Evolutionary conservation across 2,888 invertebrate genomes (phyloP).

Genomic region (Erpobdella octoculata): DNA sequence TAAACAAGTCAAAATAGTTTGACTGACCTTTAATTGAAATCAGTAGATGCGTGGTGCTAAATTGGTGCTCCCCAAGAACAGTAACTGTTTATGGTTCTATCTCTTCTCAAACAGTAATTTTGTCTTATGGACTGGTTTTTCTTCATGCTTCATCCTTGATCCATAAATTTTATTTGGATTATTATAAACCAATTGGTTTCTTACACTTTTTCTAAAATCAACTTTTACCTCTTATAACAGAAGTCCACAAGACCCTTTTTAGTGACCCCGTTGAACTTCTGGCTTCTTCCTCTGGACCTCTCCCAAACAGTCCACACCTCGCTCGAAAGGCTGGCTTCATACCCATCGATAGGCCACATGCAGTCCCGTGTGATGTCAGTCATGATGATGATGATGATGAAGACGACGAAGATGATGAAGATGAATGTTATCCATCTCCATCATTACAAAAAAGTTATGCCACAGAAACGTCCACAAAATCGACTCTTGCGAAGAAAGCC

Average conservation of each 20-base stretch:
- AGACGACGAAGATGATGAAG: neutral
- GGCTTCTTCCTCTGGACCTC: slow-evolving; percentile 10
- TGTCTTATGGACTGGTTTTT: neutral
- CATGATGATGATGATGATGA: slow-evolving; percentile 10
- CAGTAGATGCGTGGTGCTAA: no score
- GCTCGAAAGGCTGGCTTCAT: slow-evolving; percentile 47
- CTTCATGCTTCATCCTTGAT: no score
- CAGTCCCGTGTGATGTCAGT: neutral
- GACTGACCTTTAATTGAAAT: no score
- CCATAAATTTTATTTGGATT: neutral
- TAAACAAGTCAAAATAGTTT: no score
- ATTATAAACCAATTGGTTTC: neutral
- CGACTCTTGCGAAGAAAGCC: no score
- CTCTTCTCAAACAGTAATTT: neutral
- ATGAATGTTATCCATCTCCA: no score
- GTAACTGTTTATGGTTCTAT: neutral
- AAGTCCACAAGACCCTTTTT: slow-evolving; percentile 31
- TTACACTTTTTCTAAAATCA: neutral
- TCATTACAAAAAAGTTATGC: no score
- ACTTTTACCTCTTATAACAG: slow-evolving; percentile 9
- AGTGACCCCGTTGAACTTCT: slow-evolving; percentile 2
- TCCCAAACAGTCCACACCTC: slow-evolving; percentile 22
- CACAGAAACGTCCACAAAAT: no score
- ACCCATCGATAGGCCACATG: slow-evolving; percentile 42
- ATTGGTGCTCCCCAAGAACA: no score